Base-by-base conservation (phyloP, 2,888 invertebrate species). In the Leucophenga montana region DNA sequence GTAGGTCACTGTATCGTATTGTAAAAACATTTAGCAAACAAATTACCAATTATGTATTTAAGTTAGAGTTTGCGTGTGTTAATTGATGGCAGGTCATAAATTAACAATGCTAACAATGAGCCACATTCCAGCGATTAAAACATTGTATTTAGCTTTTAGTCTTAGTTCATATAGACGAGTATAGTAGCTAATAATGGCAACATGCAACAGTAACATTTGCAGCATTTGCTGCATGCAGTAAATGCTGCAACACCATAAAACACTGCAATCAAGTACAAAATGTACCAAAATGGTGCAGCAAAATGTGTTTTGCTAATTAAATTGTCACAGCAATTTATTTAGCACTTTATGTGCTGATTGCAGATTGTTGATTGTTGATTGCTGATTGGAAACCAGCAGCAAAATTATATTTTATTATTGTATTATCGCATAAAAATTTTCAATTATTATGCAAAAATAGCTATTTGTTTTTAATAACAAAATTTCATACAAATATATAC, bases 51-150 rank as follows among this genome's bases (percentile, higher is more conserved):
- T 39, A 39, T 39, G 39, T 73, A 61, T 75, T 74, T 79, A 82
- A 83, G 82, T 70, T 71, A 71, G 74, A 65, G 74, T 75, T 83
- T 77, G 84, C 84, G 80, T 80, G 80, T 80, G 84, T 53, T 66
- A 44, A 71, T 73, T 73, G 69, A 72, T 71, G 69, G 57, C 20
- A 27, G 59, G 16, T 66, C 72, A 73, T 77, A 75, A 80, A 77
- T 80, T 73, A 74, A 39, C 39, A 50, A 50, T 1, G 50, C 50
- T 18, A 50, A 50, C n/a, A 50, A 13, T 16, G 50, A 50, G 27
- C 27, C 4, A n/a, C n/a, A n/a, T n/a, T n/a, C n/a, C n/a, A n/a
- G 16, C 50, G 50, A 50, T 18, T 50, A n/a, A 50, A 50, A 64
- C 20, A 54, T 65, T 69, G 78, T 78, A 4, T 27, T 27, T 27